Evolutionary conservation across 2,888 invertebrate species (phyloP), one percentile per base, ranked within the genome.

Genomic region (Luperina testacea): DNA sequence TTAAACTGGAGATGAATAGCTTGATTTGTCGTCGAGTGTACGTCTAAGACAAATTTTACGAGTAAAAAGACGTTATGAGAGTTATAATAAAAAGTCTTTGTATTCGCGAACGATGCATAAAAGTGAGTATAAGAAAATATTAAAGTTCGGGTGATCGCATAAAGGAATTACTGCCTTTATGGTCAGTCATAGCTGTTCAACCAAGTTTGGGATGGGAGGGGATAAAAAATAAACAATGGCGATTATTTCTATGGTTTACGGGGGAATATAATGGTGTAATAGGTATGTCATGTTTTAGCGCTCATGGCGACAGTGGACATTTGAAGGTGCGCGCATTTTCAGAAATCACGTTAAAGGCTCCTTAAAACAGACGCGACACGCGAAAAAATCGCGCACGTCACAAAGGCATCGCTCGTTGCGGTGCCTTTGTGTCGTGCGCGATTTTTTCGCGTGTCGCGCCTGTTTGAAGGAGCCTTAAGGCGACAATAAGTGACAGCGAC

Each of bases 41-140:
- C 20, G 8, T 71, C 20, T n/a, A 38, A 61, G 32, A 48, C 24
- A 53, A 53, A 75, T 79, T 88, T 89, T 88, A 89, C 81, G 85
- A 81, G 67, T 61, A 76, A 72, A 79, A 65, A 73, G 45, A 48
- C 81, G 78, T 88, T 82, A 82, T 80, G 78, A 80, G 72, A 78
- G 42, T 74, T 51, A 77, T 78, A 83, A 82, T 87, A 86, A 89
- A 89, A 89, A 76, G 65, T 72, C 81, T 85, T 89, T 89, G 89
- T 88, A 80, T 83, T 87, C 83, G 83, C 88, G 77, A 89, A 89
- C 80, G 88, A 78, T 86, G 83, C 82, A 84, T 88, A 89, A 89
- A 89, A 88, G 72, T 59, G 79, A 78, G 71, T 72, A 78, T 83
- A 80, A 84, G 86, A 87, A 84, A 89, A 85, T 89, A 89, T 89